Base-by-base conservation (phyloP, 2,888 invertebrate genomes). In the Alcis repandata region DNA sequence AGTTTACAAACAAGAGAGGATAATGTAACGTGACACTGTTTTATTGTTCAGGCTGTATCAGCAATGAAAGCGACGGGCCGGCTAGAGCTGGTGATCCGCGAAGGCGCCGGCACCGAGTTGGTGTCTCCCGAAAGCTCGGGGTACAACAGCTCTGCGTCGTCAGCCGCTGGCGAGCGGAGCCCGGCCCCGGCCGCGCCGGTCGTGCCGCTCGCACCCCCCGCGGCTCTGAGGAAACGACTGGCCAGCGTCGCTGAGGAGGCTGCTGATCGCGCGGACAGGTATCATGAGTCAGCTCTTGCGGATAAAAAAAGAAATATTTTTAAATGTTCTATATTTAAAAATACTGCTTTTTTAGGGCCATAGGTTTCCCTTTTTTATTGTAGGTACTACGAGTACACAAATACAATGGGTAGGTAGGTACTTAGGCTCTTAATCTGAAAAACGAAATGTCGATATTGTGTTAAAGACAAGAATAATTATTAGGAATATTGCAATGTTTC, bases 121-220 rank as follows among this genome's bases (percentile, higher is more conserved):
- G 97, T 97, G 77, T 96, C 97, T 0, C 96, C 96, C 9, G 97
- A 97, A 87, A 97, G 97, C 52, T 97, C 96, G 61, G 97, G 97
- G 8, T 97, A 97, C 90, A 97, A 97, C 81, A 97, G 97, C 79
- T 97, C 97, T 0, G 96, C 97, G n/a, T 97, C 97, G 69, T 96
- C 96, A 27, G 96, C 97, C 1, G 97, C 97, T 0, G 93, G 93
- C 0, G 97, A 97, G 79, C 94, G 96, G 71, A 96, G 95, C 79
- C 92, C 92, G 0, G 95, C 95, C 7, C 95, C 96, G 46, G 86
- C 79, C 6, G 82, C 83, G 2, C 79, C 87, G 0, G 77, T 78
- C 45, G 73, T 68, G 13, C 86, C 87, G 0, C 84, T 89, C 17
- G 89, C 91, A 0, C 91, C 92, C 0, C 95, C 96, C 45, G 96